Base-by-base conservation (phyloP, 2,888 invertebrate species). In the Chalcosyrphus nemorum region DNA sequence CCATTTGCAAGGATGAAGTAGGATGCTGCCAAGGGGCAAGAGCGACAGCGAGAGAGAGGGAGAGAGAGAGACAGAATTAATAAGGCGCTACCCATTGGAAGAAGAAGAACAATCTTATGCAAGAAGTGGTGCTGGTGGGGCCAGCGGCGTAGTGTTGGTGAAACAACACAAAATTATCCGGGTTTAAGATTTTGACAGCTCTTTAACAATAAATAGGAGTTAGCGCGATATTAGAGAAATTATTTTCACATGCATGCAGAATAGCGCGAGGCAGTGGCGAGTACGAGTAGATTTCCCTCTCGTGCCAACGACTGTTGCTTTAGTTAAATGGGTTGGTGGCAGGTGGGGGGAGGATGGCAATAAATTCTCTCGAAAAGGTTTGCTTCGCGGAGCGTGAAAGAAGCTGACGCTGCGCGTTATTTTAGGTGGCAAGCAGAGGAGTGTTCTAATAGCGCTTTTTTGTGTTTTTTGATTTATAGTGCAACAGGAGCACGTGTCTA, bases 141-240 rank as follows among this genome's bases (percentile, higher is more conserved):
- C n/a, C n/a, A n/a, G n/a, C 3, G 13, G 29, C 13, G 57, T 32
- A n/a, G 50, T 74, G 41, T 50, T 61, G 74, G 59, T 50, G 65
- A 75, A 80, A 74, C 80, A 84, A 70, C 80, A 70, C 80, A 74
- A 54, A 84, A 84, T 84, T 80, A 78, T 74, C 78, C 84, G n/a
- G 84, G 84, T 70, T 80, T 78, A 80, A 74, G 80, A 84, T 80
- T 84, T 71, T 84, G 84, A 80, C 84, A 80, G 84, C 57, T 80
- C 74, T 84, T 84, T 84, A 70, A 84, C 84, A 84, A 80, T 84
- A 84, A 84, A 84, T 84, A 84, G 80, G 80, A 84, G 80, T 80
- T 80, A 84, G 78, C 74, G 78, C 74, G 65, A 80, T 84, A 70
- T 65, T 70, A 65, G 74, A 71, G 80, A 75, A 80, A 84, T 70